Percentiles rank a stretch among this genome's conserved stretches.
These are phyloP conservation scores for Rhinogobius similis DNA, from an alignment of 2,113 vertebrate species.

Conservation along the genomic window DNA sequence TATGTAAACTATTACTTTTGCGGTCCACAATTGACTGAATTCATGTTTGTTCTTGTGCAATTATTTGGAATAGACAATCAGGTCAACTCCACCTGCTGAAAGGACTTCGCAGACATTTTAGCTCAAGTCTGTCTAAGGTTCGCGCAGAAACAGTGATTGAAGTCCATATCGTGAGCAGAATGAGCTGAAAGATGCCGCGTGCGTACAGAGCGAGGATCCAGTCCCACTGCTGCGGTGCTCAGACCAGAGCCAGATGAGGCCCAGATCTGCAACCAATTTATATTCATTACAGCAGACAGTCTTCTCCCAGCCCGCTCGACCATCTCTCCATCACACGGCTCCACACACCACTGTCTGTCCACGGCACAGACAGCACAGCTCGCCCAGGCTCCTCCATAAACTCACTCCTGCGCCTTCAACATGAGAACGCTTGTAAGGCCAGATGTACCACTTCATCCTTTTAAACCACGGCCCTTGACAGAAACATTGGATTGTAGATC, in stretches of 20 bases:
- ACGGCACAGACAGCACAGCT: slow-evolving; percentile 53
- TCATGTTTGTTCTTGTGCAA: too few species aligned
- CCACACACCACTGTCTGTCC: slow-evolving; percentile 54
- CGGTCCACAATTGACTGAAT: too few species aligned
- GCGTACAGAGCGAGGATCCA: neutral
- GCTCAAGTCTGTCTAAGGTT: neutral
- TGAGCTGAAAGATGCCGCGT: slow-evolving; percentile 10
- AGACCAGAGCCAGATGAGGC: slow-evolving; percentile 37
- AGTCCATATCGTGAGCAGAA: neutral
- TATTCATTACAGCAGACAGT: slow-evolving; percentile 73
- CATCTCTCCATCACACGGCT: slow-evolving; percentile 53
- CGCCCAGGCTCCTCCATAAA: slow-evolving; percentile 43
- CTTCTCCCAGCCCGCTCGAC: slow-evolving; percentile 63
- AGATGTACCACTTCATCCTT: neutral
- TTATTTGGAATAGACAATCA: neutral
- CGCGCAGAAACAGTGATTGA: neutral
- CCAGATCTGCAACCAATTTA: slow-evolving; percentile 65
- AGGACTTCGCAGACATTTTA: neutral
- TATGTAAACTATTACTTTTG: too few species aligned
- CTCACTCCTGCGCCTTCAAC: neutral
- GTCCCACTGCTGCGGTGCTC: slow-evolving; percentile 35
- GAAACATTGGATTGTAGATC: neutral
- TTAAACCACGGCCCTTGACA: neutral
- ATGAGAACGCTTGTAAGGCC: neutral
- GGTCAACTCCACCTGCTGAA: neutral